These are phyloP conservation scores for Ptilonorhynchus violaceus DNA, from an alignment of 2,113 vertebrate genomes.

Conservation along the genomic window DNA sequence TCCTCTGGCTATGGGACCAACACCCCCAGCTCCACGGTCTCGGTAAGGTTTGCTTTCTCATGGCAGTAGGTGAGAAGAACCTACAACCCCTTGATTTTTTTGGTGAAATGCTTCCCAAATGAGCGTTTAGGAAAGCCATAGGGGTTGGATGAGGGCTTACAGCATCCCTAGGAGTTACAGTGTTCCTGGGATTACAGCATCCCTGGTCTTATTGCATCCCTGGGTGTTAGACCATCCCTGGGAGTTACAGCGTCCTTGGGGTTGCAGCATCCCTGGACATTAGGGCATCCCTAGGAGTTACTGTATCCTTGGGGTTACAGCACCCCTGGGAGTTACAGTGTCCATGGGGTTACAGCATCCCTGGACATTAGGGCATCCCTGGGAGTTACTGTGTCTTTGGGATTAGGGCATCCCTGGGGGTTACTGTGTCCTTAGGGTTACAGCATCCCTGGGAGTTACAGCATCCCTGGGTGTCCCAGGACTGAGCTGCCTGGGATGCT, in stretches of 20 bases:
- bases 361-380: background rate
- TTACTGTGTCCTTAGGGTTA: background rate
- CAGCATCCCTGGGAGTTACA: background rate
- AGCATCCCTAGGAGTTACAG: background rate
- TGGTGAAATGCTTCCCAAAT: background rate
- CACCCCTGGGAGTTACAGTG: background rate
- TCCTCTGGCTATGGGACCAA: conserved; percentile 98
- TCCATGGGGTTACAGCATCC: background rate
- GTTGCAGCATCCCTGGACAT: too few relatives aligned
- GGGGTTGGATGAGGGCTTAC: background rate
- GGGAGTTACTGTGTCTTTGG: background rate
- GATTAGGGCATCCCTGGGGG: background rate
- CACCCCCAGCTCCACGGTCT: conserved; percentile 95
- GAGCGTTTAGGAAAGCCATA: background rate
- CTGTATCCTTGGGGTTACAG: background rate
- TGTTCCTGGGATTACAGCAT: background rate
- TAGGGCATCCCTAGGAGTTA: background rate
- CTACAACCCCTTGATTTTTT: background rate
- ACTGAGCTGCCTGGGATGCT: background rate
- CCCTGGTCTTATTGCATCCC: background rate
- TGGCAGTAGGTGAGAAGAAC: background rate
- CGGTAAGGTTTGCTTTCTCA: conserved; percentile 70
- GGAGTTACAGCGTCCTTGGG: background rate
- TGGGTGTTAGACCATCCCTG: background rate
- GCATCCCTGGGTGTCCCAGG: background rate